Evolutionary conservation across 2,888 invertebrate species (phyloP).

Genomic region (Tethea ocularis): DNA sequence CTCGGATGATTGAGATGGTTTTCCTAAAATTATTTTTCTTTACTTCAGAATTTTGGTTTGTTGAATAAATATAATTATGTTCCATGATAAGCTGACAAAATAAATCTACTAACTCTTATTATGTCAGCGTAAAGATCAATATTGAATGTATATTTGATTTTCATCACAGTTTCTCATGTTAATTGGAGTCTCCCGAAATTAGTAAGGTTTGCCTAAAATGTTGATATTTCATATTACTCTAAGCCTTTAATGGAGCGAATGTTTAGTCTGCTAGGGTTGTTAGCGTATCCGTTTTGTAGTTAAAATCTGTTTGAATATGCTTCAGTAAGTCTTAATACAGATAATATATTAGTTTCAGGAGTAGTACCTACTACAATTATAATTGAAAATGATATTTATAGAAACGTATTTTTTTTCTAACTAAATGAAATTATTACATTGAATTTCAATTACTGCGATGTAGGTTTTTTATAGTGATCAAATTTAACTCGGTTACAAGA

Average conservation of each 20-base stretch:
- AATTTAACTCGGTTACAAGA: too few relatives aligned
- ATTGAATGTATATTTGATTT: constrained; percentile 14
- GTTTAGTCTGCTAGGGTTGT: constrained; percentile 42
- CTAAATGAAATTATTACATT: too few relatives aligned
- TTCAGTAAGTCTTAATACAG: background rate
- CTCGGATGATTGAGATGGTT: background rate
- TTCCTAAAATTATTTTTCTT: background rate
- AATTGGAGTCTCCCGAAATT: constrained; percentile 33
- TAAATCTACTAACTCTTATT: constrained; percentile 22
- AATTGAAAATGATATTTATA: background rate
- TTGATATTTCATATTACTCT: constrained; percentile 53
- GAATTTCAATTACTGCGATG: too few relatives aligned
- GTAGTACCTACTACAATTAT: background rate
- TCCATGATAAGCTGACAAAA: constrained; percentile 20
- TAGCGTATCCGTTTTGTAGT: constrained; percentile 36
- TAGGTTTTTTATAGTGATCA: too few relatives aligned
- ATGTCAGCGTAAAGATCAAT: constrained; percentile 20
- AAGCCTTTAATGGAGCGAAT: constrained; percentile 50
- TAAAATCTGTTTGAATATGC: constrained; percentile 18
- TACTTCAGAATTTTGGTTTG: background rate
- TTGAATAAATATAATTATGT: constrained; percentile 2
- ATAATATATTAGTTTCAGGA: background rate
- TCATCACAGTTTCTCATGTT: constrained; percentile 9
- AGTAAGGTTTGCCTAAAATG: constrained; percentile 51
- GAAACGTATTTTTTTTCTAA: too few relatives aligned